phyloP scores from a whole-genome alignment of 2,797 vertebrate species.

The Lycodopsis pacificus region DNA sequence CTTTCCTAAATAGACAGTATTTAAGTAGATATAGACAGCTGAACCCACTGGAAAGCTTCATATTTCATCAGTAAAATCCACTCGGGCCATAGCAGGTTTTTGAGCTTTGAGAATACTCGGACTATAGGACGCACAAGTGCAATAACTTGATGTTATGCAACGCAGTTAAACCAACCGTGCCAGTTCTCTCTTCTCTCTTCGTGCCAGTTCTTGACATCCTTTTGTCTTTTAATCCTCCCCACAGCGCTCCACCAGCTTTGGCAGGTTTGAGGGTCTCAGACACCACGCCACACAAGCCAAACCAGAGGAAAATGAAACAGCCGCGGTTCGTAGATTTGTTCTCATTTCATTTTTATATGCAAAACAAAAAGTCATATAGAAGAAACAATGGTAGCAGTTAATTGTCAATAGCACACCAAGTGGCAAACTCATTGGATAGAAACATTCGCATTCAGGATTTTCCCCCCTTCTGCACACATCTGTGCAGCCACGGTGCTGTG shows the following conservation, averaged over 20 bases:
- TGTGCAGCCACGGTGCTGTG: background rate
- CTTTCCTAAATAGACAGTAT: background rate
- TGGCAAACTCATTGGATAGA: background rate
- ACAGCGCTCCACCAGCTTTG: conserved; percentile 95
- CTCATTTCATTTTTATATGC: background rate
- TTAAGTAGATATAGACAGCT: background rate
- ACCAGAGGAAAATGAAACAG: conserved; percentile 80
- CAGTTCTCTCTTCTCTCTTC: background rate
- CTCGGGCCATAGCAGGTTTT: background rate
- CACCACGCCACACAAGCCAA: conserved; percentile 81
- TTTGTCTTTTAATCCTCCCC: conserved; percentile 32
- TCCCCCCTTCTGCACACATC: background rate
- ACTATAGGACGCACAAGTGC: background rate
- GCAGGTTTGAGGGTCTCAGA: conserved; percentile 92
- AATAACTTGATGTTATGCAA: conserved; percentile 3
- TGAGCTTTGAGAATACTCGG: conserved; percentile 2
- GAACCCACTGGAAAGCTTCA: conserved; percentile 4
- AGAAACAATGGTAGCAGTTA: background rate
- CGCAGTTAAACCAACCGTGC: background rate
- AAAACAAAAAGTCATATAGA: background rate
- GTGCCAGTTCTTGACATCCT: conserved; percentile 7
- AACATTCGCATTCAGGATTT: background rate
- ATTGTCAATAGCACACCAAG: background rate
- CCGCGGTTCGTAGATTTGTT: conserved; percentile 69
- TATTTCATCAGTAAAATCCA: background rate